Conservation (phyloP, 2,113 vertebrate genomes). For the Pelodiscus sinensis region DNA sequence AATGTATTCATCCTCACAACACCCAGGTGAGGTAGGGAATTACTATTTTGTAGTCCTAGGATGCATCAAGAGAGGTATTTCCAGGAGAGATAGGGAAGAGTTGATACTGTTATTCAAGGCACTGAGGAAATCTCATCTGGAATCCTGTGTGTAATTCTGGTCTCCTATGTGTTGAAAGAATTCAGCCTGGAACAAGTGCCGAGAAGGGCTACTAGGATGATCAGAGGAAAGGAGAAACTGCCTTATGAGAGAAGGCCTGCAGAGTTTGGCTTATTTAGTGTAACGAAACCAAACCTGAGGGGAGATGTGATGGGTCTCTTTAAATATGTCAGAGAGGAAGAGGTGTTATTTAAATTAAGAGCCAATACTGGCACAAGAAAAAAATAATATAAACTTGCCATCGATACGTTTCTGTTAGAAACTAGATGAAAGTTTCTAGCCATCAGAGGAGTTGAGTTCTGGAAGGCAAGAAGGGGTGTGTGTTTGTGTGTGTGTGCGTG, state of each 20-base stretch:
- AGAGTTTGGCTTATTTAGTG: neutral
- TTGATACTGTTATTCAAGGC: neutral
- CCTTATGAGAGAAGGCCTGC: neutral
- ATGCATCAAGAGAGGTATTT: neutral
- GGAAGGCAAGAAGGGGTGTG: neutral
- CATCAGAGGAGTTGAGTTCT: neutral
- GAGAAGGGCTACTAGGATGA: neutral
- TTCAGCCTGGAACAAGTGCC: neutral
- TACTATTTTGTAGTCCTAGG: neutral
- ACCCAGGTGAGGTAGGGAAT: neutral
- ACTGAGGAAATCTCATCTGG: neutral
- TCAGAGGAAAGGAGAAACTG: neutral
- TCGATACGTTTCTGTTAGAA: neutral
- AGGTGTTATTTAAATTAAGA: neutral
- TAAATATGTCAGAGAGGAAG: neutral
- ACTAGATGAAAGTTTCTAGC: neutral
- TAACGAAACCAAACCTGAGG: neutral
- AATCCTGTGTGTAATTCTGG: neutral
- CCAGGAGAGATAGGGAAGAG: neutral
- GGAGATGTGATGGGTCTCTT: neutral
- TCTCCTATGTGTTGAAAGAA: neutral
- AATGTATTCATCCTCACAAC: neutral
- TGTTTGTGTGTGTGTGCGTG: too few relatives aligned
- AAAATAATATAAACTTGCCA: neutral
- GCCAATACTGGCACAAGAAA: neutral